These are phyloP conservation scores for Podarcis cretensis DNA, from an alignment of 2,113 vertebrate species.

Conservation along the genomic window DNA sequence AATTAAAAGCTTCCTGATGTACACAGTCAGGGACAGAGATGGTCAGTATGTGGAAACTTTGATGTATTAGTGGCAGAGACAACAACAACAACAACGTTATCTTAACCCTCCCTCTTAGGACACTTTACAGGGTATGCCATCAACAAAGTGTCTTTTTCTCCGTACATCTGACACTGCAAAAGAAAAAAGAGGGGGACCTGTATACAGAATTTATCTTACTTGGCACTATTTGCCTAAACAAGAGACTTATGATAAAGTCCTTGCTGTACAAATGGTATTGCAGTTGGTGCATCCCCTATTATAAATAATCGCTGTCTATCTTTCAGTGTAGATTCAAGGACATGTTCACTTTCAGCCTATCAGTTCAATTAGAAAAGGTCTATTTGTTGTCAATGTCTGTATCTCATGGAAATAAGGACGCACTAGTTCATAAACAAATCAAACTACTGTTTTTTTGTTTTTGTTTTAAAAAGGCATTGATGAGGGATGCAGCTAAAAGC, in stretches of 20 bases:
- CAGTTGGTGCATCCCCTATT: constrained; percentile 70
- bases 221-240: constrained; percentile 72
- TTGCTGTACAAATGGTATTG: constrained; percentile 66
- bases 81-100: constrained; percentile 55
- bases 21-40: constrained; percentile 63
- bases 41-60: constrained; percentile 68
- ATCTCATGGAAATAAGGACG: constrained; percentile 65
- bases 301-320: constrained; percentile 73
- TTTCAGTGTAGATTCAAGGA: constrained; percentile 76
- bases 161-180: constrained; percentile 49
- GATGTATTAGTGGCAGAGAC: constrained; percentile 57
- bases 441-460: constrained; percentile 47
- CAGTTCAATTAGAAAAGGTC: constrained; percentile 76
- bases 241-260: constrained; percentile 71
- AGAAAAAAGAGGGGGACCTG: constrained; percentile 33
- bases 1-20: constrained; percentile 70
- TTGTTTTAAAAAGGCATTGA: constrained; percentile 12
- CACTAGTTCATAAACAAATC: constrained; percentile 71
- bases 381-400: constrained; percentile 71
- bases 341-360: constrained; percentile 72
- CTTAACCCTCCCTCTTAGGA: constrained; percentile 62
- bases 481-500: constrained; percentile 1
- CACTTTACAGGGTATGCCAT: constrained; percentile 51
- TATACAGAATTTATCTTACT: constrained; percentile 67
- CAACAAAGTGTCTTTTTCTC: constrained; percentile 47